Base-by-base conservation (phyloP, 2,113 vertebrate genomes). In the Eulemur macaco region DNA sequence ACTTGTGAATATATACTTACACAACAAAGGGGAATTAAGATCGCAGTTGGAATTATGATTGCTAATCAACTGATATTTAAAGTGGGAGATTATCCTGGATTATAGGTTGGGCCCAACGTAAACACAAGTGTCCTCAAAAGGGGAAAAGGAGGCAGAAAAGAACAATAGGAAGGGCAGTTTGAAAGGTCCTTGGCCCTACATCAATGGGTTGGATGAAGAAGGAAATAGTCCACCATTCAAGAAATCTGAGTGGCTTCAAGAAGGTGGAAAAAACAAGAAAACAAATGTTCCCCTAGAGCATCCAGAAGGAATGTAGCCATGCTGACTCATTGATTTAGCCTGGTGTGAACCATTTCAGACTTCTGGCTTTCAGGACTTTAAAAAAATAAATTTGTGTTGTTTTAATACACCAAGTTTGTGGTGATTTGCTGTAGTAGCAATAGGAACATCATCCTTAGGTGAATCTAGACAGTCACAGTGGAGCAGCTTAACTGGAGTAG, bases 121-220 rank as follows among this genome's bases (percentile, higher is more conserved):
- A 73, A 60, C 25, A 73, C 4, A 52, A 25, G 15, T n/a, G 18
- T 20, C 29, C 73, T 83, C 63, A 50, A 50, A 89, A 63, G 12
- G n/a, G 18, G 54, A 50, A 91, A 37, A 71, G 1, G 12, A 52
- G 2, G 29, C 17, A 47, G n/a, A 77, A 86, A 14, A 89, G 54
- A 58, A 37, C 31, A 5, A 52, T 1, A 14, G 3, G n/a, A 23
- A 27, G 11, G 6, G 5, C 3, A 37, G 12, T 3, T 9, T 73
- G n/a, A 39, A 64, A 60, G 60, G n/a, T 7, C 8, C n/a, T 14
- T 18, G 2, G 15, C 8, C 29, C 5, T 31, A 25, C 8, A 11
- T 39, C n/a, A 50, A 29, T 8, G 9, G 27, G 42, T 17, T 29
- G 21, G 9, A 52, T 76, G 45, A 47, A 1, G 14, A 5, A 88